Evolutionary conservation across 1,140 invertebrate genomes (phyloP), one percentile per base, ranked within the genome.

Genomic region (Sweltsa coloradensis): DNA sequence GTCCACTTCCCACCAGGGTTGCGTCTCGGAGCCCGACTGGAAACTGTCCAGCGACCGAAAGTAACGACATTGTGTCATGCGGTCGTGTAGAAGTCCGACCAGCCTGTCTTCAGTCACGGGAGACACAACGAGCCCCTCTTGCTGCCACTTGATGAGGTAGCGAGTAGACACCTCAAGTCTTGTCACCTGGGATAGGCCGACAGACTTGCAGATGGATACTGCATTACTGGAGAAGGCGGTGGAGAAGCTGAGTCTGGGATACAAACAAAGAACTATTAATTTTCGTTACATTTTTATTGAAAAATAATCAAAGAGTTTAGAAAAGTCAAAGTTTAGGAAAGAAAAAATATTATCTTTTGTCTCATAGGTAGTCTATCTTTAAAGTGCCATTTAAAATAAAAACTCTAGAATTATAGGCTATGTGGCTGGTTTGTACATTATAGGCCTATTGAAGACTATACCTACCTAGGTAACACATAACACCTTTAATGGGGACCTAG

Each of bases 211-310:
- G 53, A 97, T 95, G 23, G 91, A 90, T 3, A 96, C 86, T 41
- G 89, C 88, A 69, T 97, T 97, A 51, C 88, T 94, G 1, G 90
- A 96, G 59, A 90, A 90, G 1, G 92, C 79, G 29, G 92, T 95
- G 7, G 88, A 93, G 64, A 95, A 95, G 66, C 92, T 95, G 49
- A 93, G 76, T 60, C 89, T 87, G 60, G 36, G 64, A 69, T 62
- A 47, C 46, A 51, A 53, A 47, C 55, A 54, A 49, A 55, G 43
- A 21, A 34, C 29, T 44, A 39, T 45, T 40, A 9, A 44, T 26
- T 2, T 31, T 23, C n/a, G n/a, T n/a, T 36, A 21, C 21, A 19
- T 11, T 36, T 26, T 1, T 5, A 3, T 13, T 26, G 11, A 13
- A 36, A 23, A n/a, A 39, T 22, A 31, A n/a, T 21, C 26, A 2